These are phyloP conservation scores for Gadopsis bispinosus DNA, from an alignment of 2,797 vertebrate genomes.

Conservation along the genomic window DNA sequence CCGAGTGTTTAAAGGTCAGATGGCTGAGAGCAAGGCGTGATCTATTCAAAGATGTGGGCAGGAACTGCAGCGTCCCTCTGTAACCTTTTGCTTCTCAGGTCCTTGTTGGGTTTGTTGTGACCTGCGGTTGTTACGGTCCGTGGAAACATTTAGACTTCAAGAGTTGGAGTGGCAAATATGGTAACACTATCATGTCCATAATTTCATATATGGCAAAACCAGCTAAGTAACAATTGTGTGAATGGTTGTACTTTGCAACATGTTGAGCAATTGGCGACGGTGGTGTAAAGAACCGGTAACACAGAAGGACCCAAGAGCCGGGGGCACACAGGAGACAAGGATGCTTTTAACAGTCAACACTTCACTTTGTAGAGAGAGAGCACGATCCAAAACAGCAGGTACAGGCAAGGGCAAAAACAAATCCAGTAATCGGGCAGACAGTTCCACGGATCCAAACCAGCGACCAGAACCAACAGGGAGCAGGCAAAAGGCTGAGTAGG, in stretches of 20 bases:
- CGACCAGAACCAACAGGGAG: too few relatives aligned
- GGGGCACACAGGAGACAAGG: too few relatives aligned
- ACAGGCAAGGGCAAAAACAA: too few relatives aligned
- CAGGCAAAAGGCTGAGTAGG: too few relatives aligned
- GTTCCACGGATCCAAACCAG: too few relatives aligned
- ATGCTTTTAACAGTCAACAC: too few relatives aligned
- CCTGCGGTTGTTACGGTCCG: constrained; percentile 40
- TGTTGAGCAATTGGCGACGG: constrained; percentile 13
- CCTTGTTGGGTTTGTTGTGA: constrained; percentile 59
- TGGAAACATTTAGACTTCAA: constrained; percentile 3
- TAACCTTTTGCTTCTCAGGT: constrained; percentile 72
- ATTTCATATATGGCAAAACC: constrained; percentile 18
- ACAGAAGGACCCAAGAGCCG: too few relatives aligned
- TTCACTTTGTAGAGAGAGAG: too few relatives aligned
- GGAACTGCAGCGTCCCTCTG: constrained; percentile 49
- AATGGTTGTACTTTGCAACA: constrained; percentile 1
- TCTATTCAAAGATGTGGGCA: constrained; percentile 68
- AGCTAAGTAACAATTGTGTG: constrained; percentile 25
- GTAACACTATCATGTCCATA: constrained; percentile 13
- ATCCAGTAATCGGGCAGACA: too few relatives aligned
- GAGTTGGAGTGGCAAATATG: constrained; percentile 24
- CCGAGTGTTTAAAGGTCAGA: constrained; percentile 73
- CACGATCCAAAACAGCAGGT: too few relatives aligned
- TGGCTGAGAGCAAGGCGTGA: constrained; percentile 71
- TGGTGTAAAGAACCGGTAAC: too few relatives aligned